Percentiles rank a stretch among this genome's conserved stretches.
Evolutionary conservation across 2,113 vertebrate species (phyloP).

Genomic region (Smithornis capensis): DNA sequence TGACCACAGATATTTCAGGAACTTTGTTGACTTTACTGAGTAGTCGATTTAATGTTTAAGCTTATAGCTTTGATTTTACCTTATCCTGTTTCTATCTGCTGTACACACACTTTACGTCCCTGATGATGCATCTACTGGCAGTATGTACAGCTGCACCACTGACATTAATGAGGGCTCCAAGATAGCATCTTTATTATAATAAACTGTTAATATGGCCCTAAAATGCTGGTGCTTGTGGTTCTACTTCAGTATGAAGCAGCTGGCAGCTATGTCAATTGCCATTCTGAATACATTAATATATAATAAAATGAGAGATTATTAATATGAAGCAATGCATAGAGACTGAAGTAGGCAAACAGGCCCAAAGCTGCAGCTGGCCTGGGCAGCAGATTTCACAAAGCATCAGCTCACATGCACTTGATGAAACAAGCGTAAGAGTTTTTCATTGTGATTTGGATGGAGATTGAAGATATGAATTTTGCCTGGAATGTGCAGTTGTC

Average conservation of each 20-base stretch:
- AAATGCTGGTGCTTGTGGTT: not conserved
- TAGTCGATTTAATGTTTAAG: not conserved
- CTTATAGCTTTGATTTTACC: conserved; percentile 10
- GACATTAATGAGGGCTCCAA: not conserved
- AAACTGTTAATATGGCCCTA: not conserved
- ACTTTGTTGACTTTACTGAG: not conserved
- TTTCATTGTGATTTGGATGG: not conserved
- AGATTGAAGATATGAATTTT: not conserved
- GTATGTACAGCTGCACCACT: not conserved
- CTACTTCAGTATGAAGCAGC: conserved; percentile 1
- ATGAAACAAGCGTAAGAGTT: not conserved
- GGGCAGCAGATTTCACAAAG: not conserved
- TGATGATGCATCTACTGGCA: not conserved
- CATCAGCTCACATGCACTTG: not conserved
- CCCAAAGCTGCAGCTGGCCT: not conserved
- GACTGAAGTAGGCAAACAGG: not conserved
- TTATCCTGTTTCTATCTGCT: conserved; percentile 1
- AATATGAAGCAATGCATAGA: not conserved
- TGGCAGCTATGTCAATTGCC: not conserved
- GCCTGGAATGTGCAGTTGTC: not conserved
- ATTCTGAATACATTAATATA: not conserved
- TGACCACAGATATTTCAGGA: not conserved
- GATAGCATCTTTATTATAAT: conserved; percentile 38
- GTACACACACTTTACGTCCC: not conserved
- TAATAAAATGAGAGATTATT: not conserved